These are phyloP conservation scores for Acleris emargana DNA, from an alignment of 2,888 invertebrate species.

Conservation along the genomic window DNA sequence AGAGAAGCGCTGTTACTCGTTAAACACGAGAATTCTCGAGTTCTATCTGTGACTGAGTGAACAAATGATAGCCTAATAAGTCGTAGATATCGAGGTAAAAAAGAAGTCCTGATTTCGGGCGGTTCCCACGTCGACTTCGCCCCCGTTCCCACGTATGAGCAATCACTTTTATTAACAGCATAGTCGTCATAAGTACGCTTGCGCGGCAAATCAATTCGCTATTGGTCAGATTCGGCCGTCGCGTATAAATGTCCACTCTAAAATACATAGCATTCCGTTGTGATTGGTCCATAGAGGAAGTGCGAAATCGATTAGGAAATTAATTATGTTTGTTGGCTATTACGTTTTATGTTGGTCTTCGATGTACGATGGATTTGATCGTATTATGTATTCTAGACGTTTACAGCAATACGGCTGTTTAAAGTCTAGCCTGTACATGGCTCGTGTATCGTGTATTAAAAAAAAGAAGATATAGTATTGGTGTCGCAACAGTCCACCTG, in stretches of 20 bases:
- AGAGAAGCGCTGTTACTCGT: background rate
- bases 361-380: constrained; percentile 11
- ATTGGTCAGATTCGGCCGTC: constrained; percentile 62
- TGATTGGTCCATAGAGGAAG: constrained; percentile 60
- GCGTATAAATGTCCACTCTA: constrained; percentile 57
- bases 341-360: constrained; percentile 23
- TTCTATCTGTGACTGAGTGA: constrained; percentile 43
- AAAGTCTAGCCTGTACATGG: constrained; percentile 14
- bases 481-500: constrained; percentile 35
- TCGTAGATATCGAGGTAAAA: constrained; percentile 53
- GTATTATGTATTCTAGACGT: constrained; percentile 12
- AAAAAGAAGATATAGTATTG: constrained; percentile 23
- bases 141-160: constrained; percentile 73
- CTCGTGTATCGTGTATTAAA: constrained; percentile 12
- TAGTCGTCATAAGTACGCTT: constrained; percentile 66
- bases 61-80: constrained; percentile 52
- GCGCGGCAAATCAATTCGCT: constrained; percentile 63
- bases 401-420: constrained; percentile 5
- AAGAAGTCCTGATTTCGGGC: constrained; percentile 64
- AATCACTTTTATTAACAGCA: constrained; percentile 58
- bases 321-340: constrained; percentile 41
- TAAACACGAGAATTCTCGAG: background rate
- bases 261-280: constrained; percentile 62
- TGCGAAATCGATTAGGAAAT: constrained; percentile 60
- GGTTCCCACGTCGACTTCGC: constrained; percentile 70